Evolutionary conservation across 2,113 vertebrate genomes (phyloP).

Genomic region (Solea senegalensis): DNA sequence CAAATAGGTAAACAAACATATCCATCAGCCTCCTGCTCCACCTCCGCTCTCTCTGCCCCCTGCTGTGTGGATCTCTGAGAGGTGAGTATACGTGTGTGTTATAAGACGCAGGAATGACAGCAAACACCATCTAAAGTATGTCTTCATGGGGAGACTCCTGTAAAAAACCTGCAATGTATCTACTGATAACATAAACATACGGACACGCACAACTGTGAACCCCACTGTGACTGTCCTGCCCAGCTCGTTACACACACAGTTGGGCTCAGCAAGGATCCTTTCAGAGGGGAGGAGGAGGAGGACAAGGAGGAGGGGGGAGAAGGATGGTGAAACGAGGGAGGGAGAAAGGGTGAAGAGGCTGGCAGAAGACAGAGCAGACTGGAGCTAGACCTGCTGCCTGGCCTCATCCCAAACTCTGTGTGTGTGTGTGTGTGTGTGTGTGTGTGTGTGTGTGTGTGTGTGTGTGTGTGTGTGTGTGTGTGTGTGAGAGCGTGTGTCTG

Average conservation of each 20-base stretch:
- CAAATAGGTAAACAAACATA: conserved; percentile 87
- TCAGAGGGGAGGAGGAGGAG: conserved; percentile 70
- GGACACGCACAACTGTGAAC: conserved; percentile 54
- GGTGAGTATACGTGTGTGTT: conserved; percentile 14
- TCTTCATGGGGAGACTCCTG: conserved; percentile 47
- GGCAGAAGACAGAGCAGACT: conserved; percentile 27
- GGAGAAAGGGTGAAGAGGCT: neutral
- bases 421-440: neutral
- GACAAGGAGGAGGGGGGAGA: neutral
- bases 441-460: neutral
- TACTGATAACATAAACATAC: conserved; percentile 53
- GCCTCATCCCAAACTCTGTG: conserved; percentile 32
- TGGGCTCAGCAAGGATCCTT: conserved; percentile 91
- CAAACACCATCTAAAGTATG: conserved; percentile 48
- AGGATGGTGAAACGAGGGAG: conserved; percentile 7
- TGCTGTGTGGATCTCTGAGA: conserved; percentile 74
- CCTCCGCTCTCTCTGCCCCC: conserved; percentile 69
- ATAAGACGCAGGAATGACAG: conserved; percentile 16
- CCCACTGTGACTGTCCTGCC: conserved; percentile 86
- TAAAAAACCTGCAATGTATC: conserved; percentile 19
- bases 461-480: neutral
- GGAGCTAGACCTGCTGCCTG: conserved; percentile 55
- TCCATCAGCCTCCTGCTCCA: conserved; percentile 79
- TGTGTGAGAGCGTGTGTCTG: neutral
- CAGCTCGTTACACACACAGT: conserved; percentile 91